Base-by-base conservation (phyloP, 2,113 vertebrate species). In the Podiceps cristatus region DNA sequence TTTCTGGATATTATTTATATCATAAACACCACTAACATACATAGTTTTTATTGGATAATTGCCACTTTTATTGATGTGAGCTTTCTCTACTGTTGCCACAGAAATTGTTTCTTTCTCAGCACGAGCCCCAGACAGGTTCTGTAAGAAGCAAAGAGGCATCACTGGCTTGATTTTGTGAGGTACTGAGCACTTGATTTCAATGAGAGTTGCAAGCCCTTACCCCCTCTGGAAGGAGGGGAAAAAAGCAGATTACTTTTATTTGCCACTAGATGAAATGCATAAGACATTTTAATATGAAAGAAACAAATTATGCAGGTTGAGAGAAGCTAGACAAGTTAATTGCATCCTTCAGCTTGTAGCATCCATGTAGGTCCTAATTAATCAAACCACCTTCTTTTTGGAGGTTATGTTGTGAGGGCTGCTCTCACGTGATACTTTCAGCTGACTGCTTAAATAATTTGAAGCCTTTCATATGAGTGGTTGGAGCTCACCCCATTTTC, bases 321-420 rank as follows among this genome's bases (percentile, higher is more conserved):
- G 60, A 64, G 88, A 87, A 92, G 42, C 22, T 80, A 88, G 96
- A 96, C 92, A 98, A 95, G 87, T 87, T 97, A 98, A 97, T 98
- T 95, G 75, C 63, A 90, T 67, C 80, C 69, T 90, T 94, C 62
- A 89, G 55, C 75, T 87, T 83, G 86, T 56, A 82, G 76, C 66
- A 96, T 96, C 73, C 68, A 67, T 2, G 58, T 75, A 96, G 60
- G 72, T 95, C 76, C 73, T 88, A 91, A 95, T 96, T 96, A 97
- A 93, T 84, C 76, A 95, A 96, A 69, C 42, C 84, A 18, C 44
- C n/a, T 81, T 95, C 72, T 92, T 94, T 80, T 56, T 86, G 49
- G 66, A 82, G 50, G 31, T 80, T 85, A 18, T 62, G n/a, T 85
- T 94, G 49, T 74, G 40, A 77, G 73, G 62, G 69, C 23, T 97